Evolutionary conservation across 2,888 invertebrate species (phyloP), one percentile per base, ranked within the genome.

Genomic region (Leucania comma): DNA sequence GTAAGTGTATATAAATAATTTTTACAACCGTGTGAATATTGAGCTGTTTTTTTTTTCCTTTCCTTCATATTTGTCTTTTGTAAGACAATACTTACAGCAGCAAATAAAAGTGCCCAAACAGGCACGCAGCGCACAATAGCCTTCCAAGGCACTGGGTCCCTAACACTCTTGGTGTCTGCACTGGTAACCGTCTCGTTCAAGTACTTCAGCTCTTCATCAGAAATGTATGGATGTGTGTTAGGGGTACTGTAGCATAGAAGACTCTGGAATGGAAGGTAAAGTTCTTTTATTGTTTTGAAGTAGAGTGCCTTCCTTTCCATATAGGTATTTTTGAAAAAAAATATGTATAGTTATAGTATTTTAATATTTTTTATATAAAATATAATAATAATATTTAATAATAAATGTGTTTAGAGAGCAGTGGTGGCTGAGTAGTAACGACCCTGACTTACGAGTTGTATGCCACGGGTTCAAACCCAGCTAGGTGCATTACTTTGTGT

Each of bases 41-140:
- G 35, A 9, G 10, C 35, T 35, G 35, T 35, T 35, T n/a, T 50
- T 50, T 17, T 48, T 22, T 50, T 9, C n/a, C n/a, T 50, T 50
- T 48, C 10, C 3, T 42, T 42, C 14, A 12, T 38, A 2, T 12
- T 12, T 8, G 3, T 35, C 10, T 1, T 35, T 35, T 35, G 10
- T 35, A 38, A 38, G 14, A 38, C 14, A 38, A 29, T 81, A 92
- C 96, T 96, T 90, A 96, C 96, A 84, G 98, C 97, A 80, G 98
- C 98, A 74, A 96, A 96, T 1, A 98, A 94, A 22, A 98, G 89
- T 0, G 98, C 98, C 96, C 98, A 97, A 63, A 97, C 95, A 0
- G 98, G 97, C n/a, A 96, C 94, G 24, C 97, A 98, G n/a, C 96
- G 97, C 1, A 98, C 93, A 48, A 98, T 97, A 0, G 96, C 96